A percentile compares a stretch with the other conserved stretches of the same genome.
phyloP scores from a whole-genome alignment of 1,140 invertebrate genomes.

The Scaptomyza montana region DNA sequence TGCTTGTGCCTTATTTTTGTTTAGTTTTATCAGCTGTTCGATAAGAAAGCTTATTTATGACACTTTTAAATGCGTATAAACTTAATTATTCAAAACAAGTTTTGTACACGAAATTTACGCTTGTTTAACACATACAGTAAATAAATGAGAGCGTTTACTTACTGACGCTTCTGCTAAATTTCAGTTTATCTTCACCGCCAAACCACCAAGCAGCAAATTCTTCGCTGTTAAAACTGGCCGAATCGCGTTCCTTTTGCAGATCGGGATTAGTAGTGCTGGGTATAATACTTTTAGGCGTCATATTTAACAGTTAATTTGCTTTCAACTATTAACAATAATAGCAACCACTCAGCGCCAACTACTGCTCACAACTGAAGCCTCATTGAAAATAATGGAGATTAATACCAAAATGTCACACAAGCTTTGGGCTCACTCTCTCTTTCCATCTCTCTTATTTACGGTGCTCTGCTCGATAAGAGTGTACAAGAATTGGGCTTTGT shows the following conservation, averaged over 20 bases:
- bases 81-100: neutral
- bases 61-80: no score
- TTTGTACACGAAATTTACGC: neutral
- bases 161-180: constrained; percentile 84
- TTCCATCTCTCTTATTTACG: neutral
- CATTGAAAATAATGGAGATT: neutral
- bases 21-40: no score
- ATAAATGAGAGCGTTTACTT: constrained; percentile 29
- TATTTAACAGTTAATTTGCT: constrained; percentile 2
- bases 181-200: constrained; percentile 89
- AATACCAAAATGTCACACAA: neutral
- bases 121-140: neutral
- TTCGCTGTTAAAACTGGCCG: constrained; percentile 89
- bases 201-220: constrained; percentile 92
- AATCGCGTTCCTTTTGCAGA: constrained; percentile 89
- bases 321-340: neutral
- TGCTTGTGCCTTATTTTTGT: no score
- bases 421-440: constrained; percentile 12
- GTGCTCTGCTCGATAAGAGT: neutral
- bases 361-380: constrained; percentile 17
- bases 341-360: constrained; percentile 6
- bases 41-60: no score
- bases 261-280: constrained; percentile 84
- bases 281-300: constrained; percentile 38
- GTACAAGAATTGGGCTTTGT: neutral